A percentile compares a stretch with the other conserved stretches of the same genome.
Evolutionary conservation across 1,140 invertebrate genomes (phyloP).

Genomic region (Drosophila nannoptera): DNA sequence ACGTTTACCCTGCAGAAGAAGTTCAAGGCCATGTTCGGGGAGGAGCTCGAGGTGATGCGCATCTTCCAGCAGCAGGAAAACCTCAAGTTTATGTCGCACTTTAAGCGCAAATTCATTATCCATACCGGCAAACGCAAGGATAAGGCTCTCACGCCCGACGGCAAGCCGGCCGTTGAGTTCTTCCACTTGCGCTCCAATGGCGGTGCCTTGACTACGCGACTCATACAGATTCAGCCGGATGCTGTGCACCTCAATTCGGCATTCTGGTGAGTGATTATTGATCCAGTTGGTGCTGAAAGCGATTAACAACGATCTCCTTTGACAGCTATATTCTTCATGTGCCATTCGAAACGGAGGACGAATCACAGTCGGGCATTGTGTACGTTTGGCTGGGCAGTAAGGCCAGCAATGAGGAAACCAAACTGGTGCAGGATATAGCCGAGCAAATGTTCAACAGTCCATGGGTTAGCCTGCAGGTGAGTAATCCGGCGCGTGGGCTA

Average conservation of each 20-base stretch:
- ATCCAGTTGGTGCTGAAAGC: background rate
- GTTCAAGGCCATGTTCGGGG: conserved; percentile 96
- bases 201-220: conserved; percentile 93
- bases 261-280: conserved; percentile 85
- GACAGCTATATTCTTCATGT: conserved; percentile 96
- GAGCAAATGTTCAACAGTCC: conserved; percentile 95
- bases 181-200: conserved; percentile 98
- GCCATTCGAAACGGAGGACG: conserved; percentile 94
- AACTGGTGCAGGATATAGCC: conserved; percentile 94
- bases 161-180: conserved; percentile 89
- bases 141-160: conserved; percentile 79
- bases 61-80: conserved; percentile 99
- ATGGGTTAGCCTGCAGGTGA: conserved; percentile 89
- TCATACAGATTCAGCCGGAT: conserved; percentile 93
- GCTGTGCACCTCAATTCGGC: conserved; percentile 88
- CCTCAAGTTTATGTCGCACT: conserved; percentile 98
- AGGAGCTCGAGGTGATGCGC: conserved; percentile 96
- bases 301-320: background rate
- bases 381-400: conserved; percentile 98
- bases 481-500: background rate
- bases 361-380: conserved; percentile 93
- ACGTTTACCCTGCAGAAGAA: conserved; percentile 99
- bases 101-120: conserved; percentile 97
- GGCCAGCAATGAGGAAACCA: conserved; percentile 91
- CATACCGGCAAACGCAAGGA: conserved; percentile 91